Percentiles rank a stretch among this genome's conserved stretches.
Evolutionary conservation across 2,888 invertebrate species (phyloP).

Genomic region (Serripes groenlandicus): DNA sequence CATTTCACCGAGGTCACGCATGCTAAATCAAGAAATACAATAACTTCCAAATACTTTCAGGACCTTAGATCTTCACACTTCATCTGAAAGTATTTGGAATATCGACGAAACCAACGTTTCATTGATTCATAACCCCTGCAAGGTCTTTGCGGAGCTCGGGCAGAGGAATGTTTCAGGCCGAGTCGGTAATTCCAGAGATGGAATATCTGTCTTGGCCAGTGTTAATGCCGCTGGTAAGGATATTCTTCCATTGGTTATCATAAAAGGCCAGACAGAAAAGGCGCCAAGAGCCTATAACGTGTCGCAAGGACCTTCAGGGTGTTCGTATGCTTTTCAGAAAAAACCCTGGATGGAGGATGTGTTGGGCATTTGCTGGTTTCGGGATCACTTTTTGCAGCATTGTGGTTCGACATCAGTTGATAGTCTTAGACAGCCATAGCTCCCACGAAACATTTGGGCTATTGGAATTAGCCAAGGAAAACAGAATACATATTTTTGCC

Average conservation of each 20-base stretch:
- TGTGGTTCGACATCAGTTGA: constrained; percentile 1
- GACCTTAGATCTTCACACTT: constrained; percentile 15
- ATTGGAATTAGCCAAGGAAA: constrained; percentile 21
- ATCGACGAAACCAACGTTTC: constrained; percentile 39
- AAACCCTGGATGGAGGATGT: constrained; percentile 52
- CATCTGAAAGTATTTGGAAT: constrained; percentile 16
- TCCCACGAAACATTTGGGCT: constrained; percentile 27
- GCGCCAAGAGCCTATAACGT: constrained; percentile 18
- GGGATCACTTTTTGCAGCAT: constrained; percentile 27
- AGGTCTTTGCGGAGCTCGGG: neutral
- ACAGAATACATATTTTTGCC: constrained; percentile 18
- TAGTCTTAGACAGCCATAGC: neutral
- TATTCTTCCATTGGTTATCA: constrained; percentile 58
- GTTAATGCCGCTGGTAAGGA: constrained; percentile 59
- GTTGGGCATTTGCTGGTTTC: constrained; percentile 29
- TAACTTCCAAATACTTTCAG: constrained; percentile 24
- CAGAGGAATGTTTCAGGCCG: constrained; percentile 47
- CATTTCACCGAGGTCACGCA: constrained; percentile 30
- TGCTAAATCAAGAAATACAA: constrained; percentile 33
- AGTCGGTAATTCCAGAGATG: constrained; percentile 57
- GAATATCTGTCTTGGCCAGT: constrained; percentile 58
- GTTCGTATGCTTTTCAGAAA: constrained; percentile 32
- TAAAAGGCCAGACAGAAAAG: constrained; percentile 58
- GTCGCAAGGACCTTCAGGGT: constrained; percentile 1
- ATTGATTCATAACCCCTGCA: constrained; percentile 7